phyloP scores from a whole-genome alignment of 2,888 invertebrate species.

The Hylaea fasciaria region DNA sequence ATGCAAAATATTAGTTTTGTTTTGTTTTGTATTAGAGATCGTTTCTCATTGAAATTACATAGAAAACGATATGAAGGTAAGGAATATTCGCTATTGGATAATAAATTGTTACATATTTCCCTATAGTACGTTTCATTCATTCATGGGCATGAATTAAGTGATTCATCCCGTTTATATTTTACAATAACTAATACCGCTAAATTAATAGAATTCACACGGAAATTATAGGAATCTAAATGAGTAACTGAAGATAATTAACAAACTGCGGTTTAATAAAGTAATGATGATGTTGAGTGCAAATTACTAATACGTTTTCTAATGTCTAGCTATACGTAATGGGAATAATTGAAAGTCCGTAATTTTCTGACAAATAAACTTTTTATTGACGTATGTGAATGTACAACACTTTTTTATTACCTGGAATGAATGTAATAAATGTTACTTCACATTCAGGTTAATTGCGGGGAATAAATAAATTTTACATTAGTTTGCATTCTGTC shows the following conservation, averaged over 20 bases:
- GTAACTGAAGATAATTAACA: constrained; percentile 32
- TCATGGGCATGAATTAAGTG: constrained; percentile 37
- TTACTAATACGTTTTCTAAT: constrained; percentile 21
- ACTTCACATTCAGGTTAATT: neutral
- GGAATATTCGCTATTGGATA: constrained; percentile 23
- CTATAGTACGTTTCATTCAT: constrained; percentile 31
- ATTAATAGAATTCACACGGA: constrained; percentile 36
- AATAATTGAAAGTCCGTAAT: constrained; percentile 7
- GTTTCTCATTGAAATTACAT: constrained; percentile 29
- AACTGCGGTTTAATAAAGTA: constrained; percentile 21
- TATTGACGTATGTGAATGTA: constrained; percentile 11
- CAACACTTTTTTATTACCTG: neutral
- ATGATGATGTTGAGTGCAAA: constrained; percentile 26
- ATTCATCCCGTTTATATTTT: constrained; percentile 38
- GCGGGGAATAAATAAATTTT: too few relatives aligned
- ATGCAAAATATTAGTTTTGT: too few relatives aligned
- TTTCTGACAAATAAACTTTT: constrained; percentile 4
- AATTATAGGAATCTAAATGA: constrained; percentile 37
- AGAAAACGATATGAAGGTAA: constrained; percentile 44
- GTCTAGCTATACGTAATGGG: constrained; percentile 14
- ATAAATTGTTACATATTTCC: constrained; percentile 21
- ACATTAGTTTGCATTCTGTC: too few relatives aligned
- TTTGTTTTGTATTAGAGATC: neutral
- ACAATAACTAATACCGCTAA: constrained; percentile 24
- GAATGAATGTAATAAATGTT: neutral